A percentile compares a stretch with the other conserved stretches of the same genome.
Conservation (phyloP, 2,113 vertebrate species). For the Ameiurus melas region DNA sequence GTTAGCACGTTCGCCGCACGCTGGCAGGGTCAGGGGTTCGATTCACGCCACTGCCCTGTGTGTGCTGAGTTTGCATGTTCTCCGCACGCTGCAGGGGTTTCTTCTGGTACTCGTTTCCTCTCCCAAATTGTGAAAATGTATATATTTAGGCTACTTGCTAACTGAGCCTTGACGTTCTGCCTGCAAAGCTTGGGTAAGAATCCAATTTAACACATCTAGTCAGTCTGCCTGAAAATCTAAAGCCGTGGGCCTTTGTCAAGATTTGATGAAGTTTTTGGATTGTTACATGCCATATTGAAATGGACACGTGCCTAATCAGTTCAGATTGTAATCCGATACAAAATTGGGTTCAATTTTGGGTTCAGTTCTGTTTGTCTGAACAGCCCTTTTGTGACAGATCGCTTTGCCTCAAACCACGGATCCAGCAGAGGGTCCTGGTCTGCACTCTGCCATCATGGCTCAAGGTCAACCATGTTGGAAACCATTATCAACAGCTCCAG, state of each 20-base stretch:
- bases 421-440: neutral
- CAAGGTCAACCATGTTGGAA: neutral
- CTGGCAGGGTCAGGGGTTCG: too few relatives aligned
- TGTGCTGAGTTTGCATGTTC: too few relatives aligned
- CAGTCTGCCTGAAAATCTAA: neutral
- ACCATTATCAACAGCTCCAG: neutral
- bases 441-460: neutral
- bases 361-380: too few relatives aligned
- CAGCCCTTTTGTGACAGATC: neutral
- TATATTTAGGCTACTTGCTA: neutral
- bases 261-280: too few relatives aligned
- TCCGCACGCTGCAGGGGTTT: too few relatives aligned
- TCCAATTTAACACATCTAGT: neutral
- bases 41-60: too few relatives aligned
- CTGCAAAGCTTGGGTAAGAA: neutral
- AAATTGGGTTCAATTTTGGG: too few relatives aligned
- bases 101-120: too few relatives aligned
- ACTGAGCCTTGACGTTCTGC: neutral
- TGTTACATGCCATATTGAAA: neutral
- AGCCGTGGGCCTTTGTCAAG: too few relatives aligned
- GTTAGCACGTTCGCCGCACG: too few relatives aligned
- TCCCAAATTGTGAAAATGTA: neutral
- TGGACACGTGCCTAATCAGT: neutral
- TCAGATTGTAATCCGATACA: neutral
- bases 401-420: too few relatives aligned